These are phyloP conservation scores for Aegypius monachus DNA, from an alignment of 2,113 vertebrate genomes.

Conservation along the genomic window DNA sequence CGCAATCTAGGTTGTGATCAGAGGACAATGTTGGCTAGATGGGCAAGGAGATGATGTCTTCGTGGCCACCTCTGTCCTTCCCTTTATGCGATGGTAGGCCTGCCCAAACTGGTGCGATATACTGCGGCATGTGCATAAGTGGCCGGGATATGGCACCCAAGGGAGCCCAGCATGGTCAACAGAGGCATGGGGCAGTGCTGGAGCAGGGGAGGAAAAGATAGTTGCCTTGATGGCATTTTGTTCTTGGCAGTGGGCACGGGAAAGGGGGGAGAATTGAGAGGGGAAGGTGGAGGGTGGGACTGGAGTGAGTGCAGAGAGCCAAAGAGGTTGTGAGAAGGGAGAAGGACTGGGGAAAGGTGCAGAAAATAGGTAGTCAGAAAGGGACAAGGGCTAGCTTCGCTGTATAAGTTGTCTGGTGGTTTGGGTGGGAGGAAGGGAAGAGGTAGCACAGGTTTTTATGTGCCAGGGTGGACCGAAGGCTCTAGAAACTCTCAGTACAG, in stretches of 20 bases:
- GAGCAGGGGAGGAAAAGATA: background rate
- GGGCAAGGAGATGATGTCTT: background rate
- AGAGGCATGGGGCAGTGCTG: background rate
- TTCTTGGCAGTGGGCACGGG: background rate
- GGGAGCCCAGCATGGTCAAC: background rate
- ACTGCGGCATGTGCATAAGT: accelerated
- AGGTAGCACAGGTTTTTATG: background rate
- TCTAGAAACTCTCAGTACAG: background rate
- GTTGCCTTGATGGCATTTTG: background rate
- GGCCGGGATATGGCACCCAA: background rate
- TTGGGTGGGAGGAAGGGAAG: background rate
- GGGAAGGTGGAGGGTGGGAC: background rate
- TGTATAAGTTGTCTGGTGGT: background rate
- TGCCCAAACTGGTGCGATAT: accelerated
- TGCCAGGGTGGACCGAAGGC: accelerated
- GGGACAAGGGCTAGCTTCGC: background rate
- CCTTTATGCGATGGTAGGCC: background rate
- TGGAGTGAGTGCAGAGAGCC: background rate
- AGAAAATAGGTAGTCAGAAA: background rate
- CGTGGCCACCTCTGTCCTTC: background rate
- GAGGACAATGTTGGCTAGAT: background rate
- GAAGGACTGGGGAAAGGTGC: background rate
- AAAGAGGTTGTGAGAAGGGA: background rate
- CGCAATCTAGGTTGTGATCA: accelerated
- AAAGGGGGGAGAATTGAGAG: background rate